A percentile compares a stretch with the other conserved stretches of the same genome.
Evolutionary conservation across 2,888 invertebrate genomes (phyloP).

Genomic region (Caenorhabditis uteleia): DNA sequence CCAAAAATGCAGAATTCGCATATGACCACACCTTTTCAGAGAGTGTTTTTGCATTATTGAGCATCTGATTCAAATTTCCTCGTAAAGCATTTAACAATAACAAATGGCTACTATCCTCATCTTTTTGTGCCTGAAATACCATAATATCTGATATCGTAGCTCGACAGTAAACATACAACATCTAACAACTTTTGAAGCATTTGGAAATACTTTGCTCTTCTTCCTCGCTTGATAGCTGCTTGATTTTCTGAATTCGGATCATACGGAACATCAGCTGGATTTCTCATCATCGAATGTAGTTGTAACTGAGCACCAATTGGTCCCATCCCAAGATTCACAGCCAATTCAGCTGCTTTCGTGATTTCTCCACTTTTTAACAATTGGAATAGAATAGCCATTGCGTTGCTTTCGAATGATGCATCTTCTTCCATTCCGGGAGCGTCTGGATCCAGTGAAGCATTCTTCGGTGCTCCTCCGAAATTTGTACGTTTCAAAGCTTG

Average conservation of each 20-base stretch:
- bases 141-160: neutral
- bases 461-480: slow-evolving; percentile 14
- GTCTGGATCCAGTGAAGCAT: slow-evolving; percentile 29
- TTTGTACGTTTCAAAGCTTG: slow-evolving; percentile 25
- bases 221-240: slow-evolving; percentile 15
- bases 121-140: slow-evolving; percentile 5
- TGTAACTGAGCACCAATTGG: slow-evolving; percentile 21
- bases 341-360: slow-evolving; percentile 26
- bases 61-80: slow-evolving; percentile 21
- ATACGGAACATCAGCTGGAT: slow-evolving; percentile 23
- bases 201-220: slow-evolving; percentile 30
- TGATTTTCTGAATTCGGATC: slow-evolving; percentile 10
- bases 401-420: slow-evolving; percentile 10
- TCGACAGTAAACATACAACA: neutral
- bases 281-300: slow-evolving; percentile 22
- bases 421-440: slow-evolving; percentile 26
- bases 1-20: slow-evolving; percentile 34
- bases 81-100: slow-evolving; percentile 18
- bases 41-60: slow-evolving; percentile 16
- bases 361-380: slow-evolving; percentile 22
- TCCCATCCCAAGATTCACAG: slow-evolving; percentile 25
- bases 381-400: slow-evolving; percentile 17
- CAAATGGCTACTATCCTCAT: slow-evolving; percentile 14
- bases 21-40: slow-evolving; percentile 38
- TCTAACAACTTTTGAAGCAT: slow-evolving; percentile 22